Evolutionary conservation across 1,140 invertebrate genomes (phyloP).

Genomic region (Lineus longissimus): DNA sequence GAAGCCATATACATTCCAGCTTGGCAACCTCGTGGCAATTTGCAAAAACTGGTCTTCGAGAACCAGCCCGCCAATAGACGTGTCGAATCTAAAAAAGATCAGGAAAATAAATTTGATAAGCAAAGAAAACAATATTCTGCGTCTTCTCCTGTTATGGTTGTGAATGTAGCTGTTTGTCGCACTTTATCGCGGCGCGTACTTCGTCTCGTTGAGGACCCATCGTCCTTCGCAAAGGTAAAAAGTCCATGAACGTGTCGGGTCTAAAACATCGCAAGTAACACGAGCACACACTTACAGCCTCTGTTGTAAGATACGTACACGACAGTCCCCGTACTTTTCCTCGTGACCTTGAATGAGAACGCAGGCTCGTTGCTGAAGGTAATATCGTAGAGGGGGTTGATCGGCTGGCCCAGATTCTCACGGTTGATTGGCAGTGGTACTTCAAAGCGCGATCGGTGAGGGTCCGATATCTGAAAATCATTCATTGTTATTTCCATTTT

Average conservation of each 20-base stretch:
- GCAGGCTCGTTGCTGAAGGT: conserved; percentile 13
- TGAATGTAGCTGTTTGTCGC: not conserved
- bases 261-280: too few species aligned
- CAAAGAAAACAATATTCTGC: too few species aligned
- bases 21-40: conserved; percentile 43
- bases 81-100: conserved; percentile 62
- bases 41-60: conserved; percentile 52
- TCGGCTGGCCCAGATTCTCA: not conserved
- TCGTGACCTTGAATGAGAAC: conserved; percentile 47
- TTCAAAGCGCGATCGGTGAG: conserved; percentile 33
- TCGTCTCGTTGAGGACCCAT: not conserved
- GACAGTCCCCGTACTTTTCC: conserved; percentile 36
- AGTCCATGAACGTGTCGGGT: too few species aligned
- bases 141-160: not conserved
- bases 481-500: not conserved
- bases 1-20: conserved; percentile 49
- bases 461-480: conserved; percentile 28
- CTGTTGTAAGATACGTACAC: conserved; percentile 36
- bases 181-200: not conserved
- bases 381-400: conserved; percentile 22
- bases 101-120: too few species aligned
- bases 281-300: too few species aligned
- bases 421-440: conserved; percentile 33
- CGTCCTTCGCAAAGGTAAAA: not conserved
- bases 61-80: conserved; percentile 63